These are phyloP conservation scores for Galendromus occidentalis DNA, from an alignment of 1,140 invertebrate genomes.

Conservation along the genomic window DNA sequence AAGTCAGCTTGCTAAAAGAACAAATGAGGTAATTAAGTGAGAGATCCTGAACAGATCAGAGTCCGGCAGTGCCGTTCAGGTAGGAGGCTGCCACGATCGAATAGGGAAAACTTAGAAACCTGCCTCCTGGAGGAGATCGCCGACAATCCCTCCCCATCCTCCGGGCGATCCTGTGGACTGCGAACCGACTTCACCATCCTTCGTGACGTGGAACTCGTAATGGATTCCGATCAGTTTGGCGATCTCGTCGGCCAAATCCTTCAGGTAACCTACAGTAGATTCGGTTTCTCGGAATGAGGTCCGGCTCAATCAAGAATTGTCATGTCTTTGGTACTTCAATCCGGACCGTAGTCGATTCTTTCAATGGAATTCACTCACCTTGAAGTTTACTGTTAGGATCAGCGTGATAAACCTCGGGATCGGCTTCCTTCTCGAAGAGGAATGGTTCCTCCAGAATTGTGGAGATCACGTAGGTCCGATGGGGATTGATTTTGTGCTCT, in stretches of 20 bases:
- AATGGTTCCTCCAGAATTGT: background rate
- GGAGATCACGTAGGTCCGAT: background rate
- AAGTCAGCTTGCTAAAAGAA: conserved; percentile 1
- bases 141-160: background rate
- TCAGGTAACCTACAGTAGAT: background rate
- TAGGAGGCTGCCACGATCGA: too few relatives aligned
- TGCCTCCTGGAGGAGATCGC: background rate
- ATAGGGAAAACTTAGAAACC: too few relatives aligned
- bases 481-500: background rate
- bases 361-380: background rate
- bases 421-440: background rate
- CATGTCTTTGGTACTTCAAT: too few relatives aligned
- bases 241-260: background rate
- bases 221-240: background rate
- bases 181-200: background rate
- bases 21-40: too few relatives aligned
- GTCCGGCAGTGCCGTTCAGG: too few relatives aligned
- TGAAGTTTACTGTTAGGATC: conserved; percentile 3
- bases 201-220: background rate
- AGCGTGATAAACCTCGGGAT: background rate
- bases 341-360: too few relatives aligned
- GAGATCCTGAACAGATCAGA: too few relatives aligned
- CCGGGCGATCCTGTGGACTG: background rate
- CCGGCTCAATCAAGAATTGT: too few relatives aligned
- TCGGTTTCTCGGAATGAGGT: too few relatives aligned